These are phyloP conservation scores for Akabosia matsudoensis DNA, from an alignment of 1,140 invertebrate species.

Conservation along the genomic window DNA sequence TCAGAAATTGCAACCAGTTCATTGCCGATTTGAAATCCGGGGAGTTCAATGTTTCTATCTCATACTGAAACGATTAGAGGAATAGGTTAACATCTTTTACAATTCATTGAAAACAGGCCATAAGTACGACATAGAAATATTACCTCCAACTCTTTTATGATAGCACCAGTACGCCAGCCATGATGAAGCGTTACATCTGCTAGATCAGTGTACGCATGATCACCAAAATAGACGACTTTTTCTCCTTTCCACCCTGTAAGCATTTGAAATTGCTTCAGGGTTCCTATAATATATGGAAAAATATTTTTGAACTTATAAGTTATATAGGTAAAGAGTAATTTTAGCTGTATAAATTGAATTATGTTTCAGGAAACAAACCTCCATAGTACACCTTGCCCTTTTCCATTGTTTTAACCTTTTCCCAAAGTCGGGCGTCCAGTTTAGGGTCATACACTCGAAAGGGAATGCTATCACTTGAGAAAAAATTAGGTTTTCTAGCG, in stretches of 20 bases:
- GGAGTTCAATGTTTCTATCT: conserved; percentile 84
- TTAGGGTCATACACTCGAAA: conserved; percentile 82
- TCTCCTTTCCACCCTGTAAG: conserved; percentile 89
- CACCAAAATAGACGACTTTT: conserved; percentile 93
- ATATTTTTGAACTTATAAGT: background rate
- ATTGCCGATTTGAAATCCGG: conserved; percentile 79
- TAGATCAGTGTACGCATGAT: conserved; percentile 95
- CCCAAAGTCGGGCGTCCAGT: conserved; percentile 80
- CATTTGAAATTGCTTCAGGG: conserved; percentile 82
- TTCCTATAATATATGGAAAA: no score
- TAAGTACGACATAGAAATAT: conserved; percentile 3
- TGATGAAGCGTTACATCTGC: conserved; percentile 93
- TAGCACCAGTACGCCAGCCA: conserved; percentile 97
- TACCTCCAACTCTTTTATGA: conserved; percentile 87
- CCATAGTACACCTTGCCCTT: conserved; percentile 91
- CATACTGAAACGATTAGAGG: conserved; percentile 65
- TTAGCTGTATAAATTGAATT: conserved; percentile 36
- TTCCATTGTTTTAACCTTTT: conserved; percentile 78
- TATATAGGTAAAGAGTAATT: background rate
- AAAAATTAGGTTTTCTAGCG: conserved; percentile 93
- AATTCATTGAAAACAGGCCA: conserved; percentile 23
- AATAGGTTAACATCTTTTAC: background rate
- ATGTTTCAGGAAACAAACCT: no score
- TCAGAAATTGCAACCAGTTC: conserved; percentile 89
- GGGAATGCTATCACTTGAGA: conserved; percentile 84